Conservation (phyloP, 2,888 invertebrate genomes). For the Calameuta filiformis region DNA sequence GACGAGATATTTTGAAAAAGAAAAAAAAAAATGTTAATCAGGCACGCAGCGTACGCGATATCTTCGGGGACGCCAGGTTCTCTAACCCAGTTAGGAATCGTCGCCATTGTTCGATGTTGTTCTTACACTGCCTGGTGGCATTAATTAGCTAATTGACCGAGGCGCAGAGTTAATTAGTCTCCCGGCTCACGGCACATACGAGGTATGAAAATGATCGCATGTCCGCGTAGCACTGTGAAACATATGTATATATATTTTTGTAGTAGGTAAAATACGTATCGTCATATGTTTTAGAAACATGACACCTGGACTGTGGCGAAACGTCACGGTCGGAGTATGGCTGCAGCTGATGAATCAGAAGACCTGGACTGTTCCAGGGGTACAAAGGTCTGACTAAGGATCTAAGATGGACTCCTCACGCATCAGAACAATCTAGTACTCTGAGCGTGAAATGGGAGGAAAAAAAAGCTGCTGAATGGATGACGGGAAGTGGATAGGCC, state of each 20-base stretch:
- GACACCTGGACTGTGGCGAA: background rate
- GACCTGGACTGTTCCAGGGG: background rate
- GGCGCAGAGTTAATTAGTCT: slow-evolving; percentile 38
- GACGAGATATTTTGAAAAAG: background rate
- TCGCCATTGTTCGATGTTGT: background rate
- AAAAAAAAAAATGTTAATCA: background rate
- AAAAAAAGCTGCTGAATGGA: background rate
- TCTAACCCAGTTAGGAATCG: background rate
- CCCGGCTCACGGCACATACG: background rate
- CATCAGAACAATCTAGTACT: background rate
- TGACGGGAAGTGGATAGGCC: background rate
- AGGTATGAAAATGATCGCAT: background rate
- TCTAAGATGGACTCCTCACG: background rate
- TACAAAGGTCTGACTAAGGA: background rate
- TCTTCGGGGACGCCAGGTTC: slow-evolving; percentile 1
- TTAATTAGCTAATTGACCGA: slow-evolving; percentile 53
- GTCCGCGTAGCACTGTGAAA: background rate
- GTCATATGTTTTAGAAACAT: background rate
- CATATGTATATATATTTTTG: background rate
- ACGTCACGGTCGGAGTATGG: background rate
- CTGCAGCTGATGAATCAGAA: background rate
- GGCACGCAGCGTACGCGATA: background rate
- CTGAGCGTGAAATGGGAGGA: background rate
- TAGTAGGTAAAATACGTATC: background rate
- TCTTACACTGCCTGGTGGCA: slow-evolving; percentile 21